Base-by-base conservation (phyloP, 2,797 vertebrate genomes). In the Octomys mimax region DNA sequence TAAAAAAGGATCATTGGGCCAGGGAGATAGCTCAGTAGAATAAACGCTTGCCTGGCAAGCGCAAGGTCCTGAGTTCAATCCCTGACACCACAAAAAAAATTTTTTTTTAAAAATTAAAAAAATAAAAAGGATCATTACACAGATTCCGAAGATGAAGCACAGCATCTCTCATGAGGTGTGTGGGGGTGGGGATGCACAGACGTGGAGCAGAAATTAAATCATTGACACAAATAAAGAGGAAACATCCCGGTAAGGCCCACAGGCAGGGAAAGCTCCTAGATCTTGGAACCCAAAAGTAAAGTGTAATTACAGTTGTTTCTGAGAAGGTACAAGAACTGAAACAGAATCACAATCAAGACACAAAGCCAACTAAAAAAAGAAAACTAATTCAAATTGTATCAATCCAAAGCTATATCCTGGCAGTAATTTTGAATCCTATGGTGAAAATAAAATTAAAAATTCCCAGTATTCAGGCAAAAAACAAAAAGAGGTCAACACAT, bases 291-390 rank as follows among this genome's bases (percentile, higher is more conserved):
- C 4, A 57, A 59, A 94, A 57, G 89, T 92, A 28, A 83, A 77
- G 62, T 49, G 71, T 52, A 92, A 92, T 75, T 88, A 83, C 24
- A 94, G 52, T 2, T n/a, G 24, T 66, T 95, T 97, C 80, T 95
- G 73, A 78, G 77, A 66, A 96, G 95, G 91, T 36, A 54, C 6
- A 83, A 85, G 64, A 87, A 64, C 24, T 91, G 24, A 94, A 88
- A 92, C 13, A 73, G 42, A 61, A 2, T 78, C 71, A 92, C 85
- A 79, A 87, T 61, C 77, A 92, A 64, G 36, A 86, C 12, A 90
- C 13, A 62, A 87, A 66, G 1, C 36, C 71, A 16, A 57, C 59
- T 57, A 87, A 66, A 68, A 42, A 21, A 84, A 62, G 46, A 73
- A 42, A 52, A 39, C 24, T 75, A 87, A 82, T 86, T 92, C 71